Evolutionary conservation across 2,888 invertebrate genomes (phyloP), one percentile per base, ranked within the genome.

Genomic region (Nipponacmea schrenckii): DNA sequence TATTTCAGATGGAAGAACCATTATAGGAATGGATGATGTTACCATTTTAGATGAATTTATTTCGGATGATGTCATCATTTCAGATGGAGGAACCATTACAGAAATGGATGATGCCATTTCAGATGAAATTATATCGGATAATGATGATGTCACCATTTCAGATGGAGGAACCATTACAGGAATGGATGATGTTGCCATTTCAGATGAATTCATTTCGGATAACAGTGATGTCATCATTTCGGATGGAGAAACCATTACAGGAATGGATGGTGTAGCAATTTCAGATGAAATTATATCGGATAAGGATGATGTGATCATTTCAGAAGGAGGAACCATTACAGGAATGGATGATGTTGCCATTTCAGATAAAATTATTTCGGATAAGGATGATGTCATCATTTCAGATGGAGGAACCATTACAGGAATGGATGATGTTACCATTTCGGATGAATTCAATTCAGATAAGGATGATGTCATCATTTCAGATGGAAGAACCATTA

Each of bases 351-450:
- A 14, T 56, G 24, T 20, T 20, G 12, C 15, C 56, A 24, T 56
- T 56, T 56, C 56, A 20, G 20, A 7, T 20, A 17, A 20, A 7
- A 20, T 8, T 15, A n/a, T n/a, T 50, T 17, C 20, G n/a, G 20
- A 20, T n/a, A 46, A 10, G 3, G 68, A 68, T 62, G 62, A 44
- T 24, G 62, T 56, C n/a, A 68, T 62, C 27, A 39, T 44, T 26
- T 68, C 56, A 56, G 50, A 10, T 8, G 20, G n/a, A 26, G n/a
- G n/a, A 17, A 45, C 15, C n/a, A 12, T 65, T 64, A 17, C 39
- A 12, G 12, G 12, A 1, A 39, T 17, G 0, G 15, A 15, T 15
- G 68, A 31, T 4, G 31, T 68, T 17, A 31, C 17, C 14, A 56
- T 20, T 50, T 56, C 56, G 1, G 27, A 20, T 62, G 56, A 39